Evolutionary conservation across 2,797 vertebrate species (phyloP).

Genomic region (Lerista edwardsae): DNA sequence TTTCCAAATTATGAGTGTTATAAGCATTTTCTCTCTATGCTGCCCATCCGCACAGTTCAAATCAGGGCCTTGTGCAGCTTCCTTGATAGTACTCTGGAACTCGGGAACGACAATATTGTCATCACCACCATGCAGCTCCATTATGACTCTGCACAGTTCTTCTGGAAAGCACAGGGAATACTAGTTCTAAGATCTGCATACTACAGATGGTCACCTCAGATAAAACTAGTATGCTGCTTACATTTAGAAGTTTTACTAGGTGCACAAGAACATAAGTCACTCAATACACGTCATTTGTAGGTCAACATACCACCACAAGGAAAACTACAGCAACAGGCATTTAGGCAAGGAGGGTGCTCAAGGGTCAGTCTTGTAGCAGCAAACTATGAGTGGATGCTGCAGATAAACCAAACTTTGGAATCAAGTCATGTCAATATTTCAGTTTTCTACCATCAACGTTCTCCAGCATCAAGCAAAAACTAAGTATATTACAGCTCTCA

Average conservation of each 20-base stretch:
- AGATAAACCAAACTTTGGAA: background rate
- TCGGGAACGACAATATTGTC: too few relatives aligned
- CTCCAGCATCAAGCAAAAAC: background rate
- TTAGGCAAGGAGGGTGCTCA: background rate
- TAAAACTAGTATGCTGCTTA: background rate
- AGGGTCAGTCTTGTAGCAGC: background rate
- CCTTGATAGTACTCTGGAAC: too few relatives aligned
- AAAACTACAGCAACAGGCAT: background rate
- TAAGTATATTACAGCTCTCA: background rate
- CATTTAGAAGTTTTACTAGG: background rate
- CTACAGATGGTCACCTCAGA: constrained; percentile 29
- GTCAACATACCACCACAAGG: background rate
- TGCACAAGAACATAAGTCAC: background rate
- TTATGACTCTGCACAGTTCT: too few relatives aligned
- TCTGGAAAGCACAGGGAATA: too few relatives aligned
- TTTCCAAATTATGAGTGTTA: background rate
- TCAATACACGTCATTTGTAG: background rate
- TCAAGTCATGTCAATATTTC: background rate
- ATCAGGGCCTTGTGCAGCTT: too few relatives aligned
- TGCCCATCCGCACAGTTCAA: too few relatives aligned
- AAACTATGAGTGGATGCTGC: background rate
- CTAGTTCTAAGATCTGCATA: constrained; percentile 23
- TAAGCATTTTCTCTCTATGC: too few relatives aligned
- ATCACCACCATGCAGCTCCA: too few relatives aligned
- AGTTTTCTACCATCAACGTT: background rate